These are phyloP conservation scores for Pygoscelis antarcticus DNA, from an alignment of 2,113 vertebrate species.

Conservation along the genomic window DNA sequence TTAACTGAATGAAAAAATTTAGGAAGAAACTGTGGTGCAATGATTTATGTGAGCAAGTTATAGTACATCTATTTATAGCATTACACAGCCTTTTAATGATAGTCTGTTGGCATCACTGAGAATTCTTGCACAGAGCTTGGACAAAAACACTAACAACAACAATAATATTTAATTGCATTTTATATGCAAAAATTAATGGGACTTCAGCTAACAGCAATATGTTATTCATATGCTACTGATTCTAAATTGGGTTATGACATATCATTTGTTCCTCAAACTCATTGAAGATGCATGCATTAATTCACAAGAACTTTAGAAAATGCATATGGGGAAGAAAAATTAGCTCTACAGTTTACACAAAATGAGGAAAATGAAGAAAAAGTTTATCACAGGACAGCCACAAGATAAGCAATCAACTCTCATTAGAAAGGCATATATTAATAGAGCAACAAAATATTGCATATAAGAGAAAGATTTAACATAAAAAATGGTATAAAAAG, in stretches of 20 bases:
- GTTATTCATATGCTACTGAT: slow-evolving; percentile 20
- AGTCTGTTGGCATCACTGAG: neutral
- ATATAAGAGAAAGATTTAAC: neutral
- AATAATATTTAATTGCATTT: slow-evolving; percentile 42
- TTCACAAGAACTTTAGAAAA: neutral
- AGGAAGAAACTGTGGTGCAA: neutral
- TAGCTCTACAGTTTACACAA: neutral
- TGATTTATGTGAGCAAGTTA: slow-evolving; percentile 15
- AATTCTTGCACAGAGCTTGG: neutral
- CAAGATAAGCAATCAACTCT: neutral
- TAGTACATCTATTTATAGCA: slow-evolving; percentile 24
- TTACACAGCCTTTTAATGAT: neutral
- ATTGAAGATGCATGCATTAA: neutral
- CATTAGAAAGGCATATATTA: neutral
- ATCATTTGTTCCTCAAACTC: slow-evolving; percentile 12
- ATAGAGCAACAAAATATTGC: neutral
- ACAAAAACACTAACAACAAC: neutral
- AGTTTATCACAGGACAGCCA: neutral
- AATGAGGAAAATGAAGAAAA: neutral
- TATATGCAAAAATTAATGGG: slow-evolving; percentile 38
- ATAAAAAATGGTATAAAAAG: neutral
- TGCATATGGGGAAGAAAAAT: neutral
- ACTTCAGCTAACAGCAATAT: slow-evolving; percentile 15
- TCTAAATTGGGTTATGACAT: slow-evolving; percentile 39
- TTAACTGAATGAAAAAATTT: neutral